These are phyloP conservation scores for Pseudochaenichthys georgianus DNA, from an alignment of 2,797 vertebrate genomes.

Conservation along the genomic window DNA sequence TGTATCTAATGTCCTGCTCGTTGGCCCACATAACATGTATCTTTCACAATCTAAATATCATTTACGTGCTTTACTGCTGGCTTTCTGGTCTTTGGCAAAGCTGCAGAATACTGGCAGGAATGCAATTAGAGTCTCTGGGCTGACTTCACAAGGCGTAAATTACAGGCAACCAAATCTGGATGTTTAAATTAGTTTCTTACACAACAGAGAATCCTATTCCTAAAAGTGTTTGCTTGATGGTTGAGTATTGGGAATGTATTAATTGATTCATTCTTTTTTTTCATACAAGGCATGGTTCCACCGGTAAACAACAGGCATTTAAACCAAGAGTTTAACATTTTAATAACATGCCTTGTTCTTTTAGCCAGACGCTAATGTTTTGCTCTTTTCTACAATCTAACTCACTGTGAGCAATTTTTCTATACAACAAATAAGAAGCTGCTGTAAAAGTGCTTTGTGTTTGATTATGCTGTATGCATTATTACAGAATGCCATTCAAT, in stretches of 20 bases:
- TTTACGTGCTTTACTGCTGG: background rate
- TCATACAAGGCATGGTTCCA: background rate
- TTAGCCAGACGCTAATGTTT: background rate
- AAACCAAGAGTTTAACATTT: background rate
- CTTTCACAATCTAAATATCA: no score
- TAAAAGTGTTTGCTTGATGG: background rate
- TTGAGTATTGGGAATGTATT: constrained; percentile 9
- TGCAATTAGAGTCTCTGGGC: constrained; percentile 38
- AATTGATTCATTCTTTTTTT: constrained; percentile 8
- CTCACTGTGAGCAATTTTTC: background rate
- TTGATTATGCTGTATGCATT: background rate
- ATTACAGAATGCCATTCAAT: constrained; percentile 91
- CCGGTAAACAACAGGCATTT: background rate
- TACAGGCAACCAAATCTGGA: constrained; percentile 36
- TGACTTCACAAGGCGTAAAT: constrained; percentile 31
- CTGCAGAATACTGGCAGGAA: constrained; percentile 52
- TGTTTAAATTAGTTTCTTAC: constrained; percentile 20
- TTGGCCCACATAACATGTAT: no score
- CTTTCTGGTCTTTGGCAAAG: constrained; percentile 20
- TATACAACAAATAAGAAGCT: background rate
- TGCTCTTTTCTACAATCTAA: background rate
- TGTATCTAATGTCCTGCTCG: no score
- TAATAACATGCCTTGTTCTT: background rate
- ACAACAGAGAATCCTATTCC: constrained; percentile 1
- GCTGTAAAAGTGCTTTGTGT: background rate